Evolutionary conservation across 2,113 vertebrate species (phyloP), one percentile per base, ranked within the genome.

Genomic region (Saccopteryx leptura): DNA sequence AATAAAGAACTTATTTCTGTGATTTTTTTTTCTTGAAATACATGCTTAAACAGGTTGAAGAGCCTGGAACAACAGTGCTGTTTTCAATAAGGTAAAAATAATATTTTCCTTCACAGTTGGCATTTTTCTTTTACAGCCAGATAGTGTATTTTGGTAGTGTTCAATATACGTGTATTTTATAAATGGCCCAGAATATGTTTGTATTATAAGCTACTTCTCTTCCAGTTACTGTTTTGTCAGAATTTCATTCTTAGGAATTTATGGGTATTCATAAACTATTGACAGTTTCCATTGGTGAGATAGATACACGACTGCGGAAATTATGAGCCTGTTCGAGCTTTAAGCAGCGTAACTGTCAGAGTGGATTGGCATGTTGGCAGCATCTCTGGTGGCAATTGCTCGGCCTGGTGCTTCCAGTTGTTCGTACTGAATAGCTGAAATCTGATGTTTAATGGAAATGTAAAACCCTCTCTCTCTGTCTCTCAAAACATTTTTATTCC

Each of bases 191-290:
- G 68, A 75, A 19, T 21, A 6, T 28, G 31, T 52, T 84, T 85
- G 26, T 15, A 9, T 74, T 39, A 79, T 33, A 48, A 48, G 7
- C 17, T 60, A 13, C n/a, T 74, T 66, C 39, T 60, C 26, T 95
- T 82, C 54, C n/a, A 78, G 66, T 65, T 93, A 33, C n/a, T 72
- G 2, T n/a, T 50, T 83, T 84, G 26, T 79, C 54, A 69, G 28
- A 33, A 56, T 80, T 96, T 94, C 28, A 71, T 68, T 88, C 28
- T 54, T 78, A 79, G 39, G 14, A 60, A 66, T 81, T 10, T 48
- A 58, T 72, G 33, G 87, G 66, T 86, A 82, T 87, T 63, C 18
- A 79, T 79, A 46, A 63, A 61, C 7, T 95, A 33, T 68, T 80
- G 24, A 76, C 65, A 60, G 15, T 48, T 86, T 78, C 39, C 26